Evolutionary conservation across 2,797 vertebrate species (phyloP).

Genomic region (Myoxocephalus aenaeus): DNA sequence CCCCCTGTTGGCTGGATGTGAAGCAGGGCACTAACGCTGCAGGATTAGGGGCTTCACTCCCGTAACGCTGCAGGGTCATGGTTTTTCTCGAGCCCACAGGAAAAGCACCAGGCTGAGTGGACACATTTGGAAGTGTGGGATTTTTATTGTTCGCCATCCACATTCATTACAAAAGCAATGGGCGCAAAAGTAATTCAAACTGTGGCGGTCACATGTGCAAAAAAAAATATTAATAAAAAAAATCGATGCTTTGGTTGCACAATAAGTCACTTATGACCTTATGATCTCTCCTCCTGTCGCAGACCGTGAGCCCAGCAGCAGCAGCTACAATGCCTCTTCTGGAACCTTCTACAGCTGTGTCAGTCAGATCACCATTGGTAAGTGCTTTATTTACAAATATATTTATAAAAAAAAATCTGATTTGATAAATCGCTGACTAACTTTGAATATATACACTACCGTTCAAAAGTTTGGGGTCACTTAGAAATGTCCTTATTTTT

Average conservation of each 20-base stretch:
- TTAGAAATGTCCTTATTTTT: too few relatives aligned
- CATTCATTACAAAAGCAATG: not conserved
- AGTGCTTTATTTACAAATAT: conserved; percentile 45
- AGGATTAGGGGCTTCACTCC: conserved; percentile 43
- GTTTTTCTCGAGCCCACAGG: conserved; percentile 10
- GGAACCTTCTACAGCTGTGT: conserved; percentile 90
- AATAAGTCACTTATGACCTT: not conserved
- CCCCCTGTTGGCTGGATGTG: conserved; percentile 9
- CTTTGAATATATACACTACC: not conserved
- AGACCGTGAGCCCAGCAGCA: conserved; percentile 86
- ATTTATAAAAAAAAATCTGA: not conserved
- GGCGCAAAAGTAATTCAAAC: not conserved
- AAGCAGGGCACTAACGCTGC: conserved; percentile 31
- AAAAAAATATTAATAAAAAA: not conserved
- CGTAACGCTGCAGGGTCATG: conserved; percentile 30
- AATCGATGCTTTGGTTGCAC: not conserved
- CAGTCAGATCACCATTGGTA: conserved; percentile 91
- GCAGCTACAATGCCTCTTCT: conserved; percentile 85
- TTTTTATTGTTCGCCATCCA: too few relatives aligned
- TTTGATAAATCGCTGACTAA: not conserved
- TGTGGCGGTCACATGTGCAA: not conserved
- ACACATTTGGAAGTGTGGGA: conserved; percentile 22
- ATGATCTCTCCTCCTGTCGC: conserved; percentile 38
- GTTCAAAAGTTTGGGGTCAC: too few relatives aligned
- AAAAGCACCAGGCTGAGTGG: conserved; percentile 12